Conservation (phyloP, 1,140 invertebrate genomes). For the Nylanderia fulva region DNA sequence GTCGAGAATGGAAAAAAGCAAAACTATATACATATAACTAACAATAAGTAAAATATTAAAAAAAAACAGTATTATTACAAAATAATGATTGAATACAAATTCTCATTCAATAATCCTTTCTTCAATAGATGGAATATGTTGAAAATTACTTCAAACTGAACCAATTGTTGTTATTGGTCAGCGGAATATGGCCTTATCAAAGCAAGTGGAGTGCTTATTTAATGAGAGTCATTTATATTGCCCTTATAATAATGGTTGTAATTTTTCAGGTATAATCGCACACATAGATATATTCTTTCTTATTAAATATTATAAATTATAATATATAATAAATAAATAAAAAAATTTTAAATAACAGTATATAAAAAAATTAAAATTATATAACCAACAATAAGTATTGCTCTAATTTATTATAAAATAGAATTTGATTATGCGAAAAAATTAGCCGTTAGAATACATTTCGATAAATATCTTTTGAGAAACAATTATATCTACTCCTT, state of each 20-base stretch:
- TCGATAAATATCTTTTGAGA: not conserved
- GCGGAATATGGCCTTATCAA: too few relatives aligned
- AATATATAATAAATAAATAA: not conserved
- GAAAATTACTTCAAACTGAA: too few relatives aligned
- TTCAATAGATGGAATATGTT: conserved; percentile 31
- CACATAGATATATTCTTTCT: not conserved
- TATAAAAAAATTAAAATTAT: not conserved
- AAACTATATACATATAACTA: too few relatives aligned
- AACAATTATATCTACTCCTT: not conserved
- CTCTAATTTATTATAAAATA: not conserved
- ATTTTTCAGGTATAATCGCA: not conserved
- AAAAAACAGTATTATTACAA: not conserved
- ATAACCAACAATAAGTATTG: not conserved
- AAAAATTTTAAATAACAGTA: not conserved
- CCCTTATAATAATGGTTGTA: too few relatives aligned
- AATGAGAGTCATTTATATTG: too few relatives aligned
- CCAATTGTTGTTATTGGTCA: too few relatives aligned
- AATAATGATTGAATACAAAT: not conserved
- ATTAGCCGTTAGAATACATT: not conserved
- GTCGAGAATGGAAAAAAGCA: too few relatives aligned
- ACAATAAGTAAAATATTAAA: not conserved
- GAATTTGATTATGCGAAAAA: not conserved
- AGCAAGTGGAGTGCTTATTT: too few relatives aligned
- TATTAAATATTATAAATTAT: not conserved
- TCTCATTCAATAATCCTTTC: not conserved